A percentile compares a stretch with the other conserved stretches of the same genome.
Conservation (phyloP, 2,888 invertebrate species). For the Eupsilia transversa region DNA sequence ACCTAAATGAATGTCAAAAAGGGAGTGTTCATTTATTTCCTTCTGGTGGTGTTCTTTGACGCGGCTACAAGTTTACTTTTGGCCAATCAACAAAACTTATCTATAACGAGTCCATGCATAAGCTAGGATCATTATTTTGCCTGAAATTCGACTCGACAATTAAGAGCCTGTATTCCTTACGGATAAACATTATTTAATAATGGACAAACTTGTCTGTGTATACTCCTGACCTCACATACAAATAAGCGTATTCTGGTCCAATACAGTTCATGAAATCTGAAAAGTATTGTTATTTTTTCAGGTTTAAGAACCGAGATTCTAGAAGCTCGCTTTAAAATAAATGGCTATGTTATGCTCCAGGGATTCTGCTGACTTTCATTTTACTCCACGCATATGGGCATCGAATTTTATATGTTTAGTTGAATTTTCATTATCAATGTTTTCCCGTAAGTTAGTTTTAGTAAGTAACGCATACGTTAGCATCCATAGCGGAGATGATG, state of each 20-base stretch:
- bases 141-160: neutral
- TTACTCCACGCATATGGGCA: neutral
- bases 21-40: neutral
- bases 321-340: neutral
- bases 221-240: neutral
- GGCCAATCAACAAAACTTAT: neutral
- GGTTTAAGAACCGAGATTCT: neutral
- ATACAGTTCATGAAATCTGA: slow-evolving; percentile 13
- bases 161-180: neutral
- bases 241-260: neutral
- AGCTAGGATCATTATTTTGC: neutral
- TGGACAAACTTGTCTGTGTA: neutral
- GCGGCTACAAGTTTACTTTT: neutral
- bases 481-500: slow-evolving; percentile 77
- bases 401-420: neutral
- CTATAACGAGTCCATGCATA: neutral
- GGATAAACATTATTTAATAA: neutral
- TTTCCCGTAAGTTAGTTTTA: slow-evolving; percentile 24
- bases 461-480: slow-evolving; percentile 36
- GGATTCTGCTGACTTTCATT: neutral
- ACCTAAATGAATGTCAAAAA: neutral
- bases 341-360: neutral
- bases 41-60: neutral
- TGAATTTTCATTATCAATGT: slow-evolving; percentile 2
- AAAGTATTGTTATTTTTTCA: neutral